Evolutionary conservation across 2,888 invertebrate genomes (phyloP), one percentile per base, ranked within the genome.

Genomic region (Caenorhabditis zanzibari): DNA sequence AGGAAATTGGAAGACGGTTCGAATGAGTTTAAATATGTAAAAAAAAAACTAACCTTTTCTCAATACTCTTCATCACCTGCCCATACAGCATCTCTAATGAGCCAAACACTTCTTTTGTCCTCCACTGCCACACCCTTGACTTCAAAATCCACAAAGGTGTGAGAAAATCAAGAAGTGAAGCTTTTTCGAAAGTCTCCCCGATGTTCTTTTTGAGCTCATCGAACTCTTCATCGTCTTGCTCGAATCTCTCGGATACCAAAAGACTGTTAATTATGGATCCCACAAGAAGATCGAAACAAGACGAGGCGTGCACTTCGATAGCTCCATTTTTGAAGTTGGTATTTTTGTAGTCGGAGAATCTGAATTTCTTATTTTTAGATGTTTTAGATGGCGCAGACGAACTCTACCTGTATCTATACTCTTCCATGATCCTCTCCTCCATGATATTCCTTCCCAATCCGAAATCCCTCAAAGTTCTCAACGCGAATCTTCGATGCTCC

Each of bases 221-320:
- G 44, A 85, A 82, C n/a, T 63, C 76, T 19, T 58, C 35, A 22
- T 84, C 72, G 38, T 82, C 76, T 41, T 68, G 64, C n/a, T 81
- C 83, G 22, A 85, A 85, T 14, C 88, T 41, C 47, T 85, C 81
- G 35, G 81, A 77, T 14, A 85, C 71, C 52, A 88, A 58, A 22
- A 88, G 19, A 35, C 83, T 69, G 54, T 88, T 86, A 75, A 86
- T 88, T 52, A 88, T 77, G 44, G 81, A 82, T 9, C 88, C 88
- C 24, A 86, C 85, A 28, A 86, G 74, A 32, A 86, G 47, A 38
- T 86, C 88, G 32, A 86, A 82, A n/a, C 85, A 85, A 12, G 71
- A 12, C 0, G 19, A 12, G 19, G 81, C 75, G 9, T 76, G 32
- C n/a, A 85, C 69, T 28, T 64, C 52, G n/a, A 82, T 56, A 9